Base-by-base conservation (phyloP, 2,888 invertebrate genomes). In the Silvanus unidentatus region DNA sequence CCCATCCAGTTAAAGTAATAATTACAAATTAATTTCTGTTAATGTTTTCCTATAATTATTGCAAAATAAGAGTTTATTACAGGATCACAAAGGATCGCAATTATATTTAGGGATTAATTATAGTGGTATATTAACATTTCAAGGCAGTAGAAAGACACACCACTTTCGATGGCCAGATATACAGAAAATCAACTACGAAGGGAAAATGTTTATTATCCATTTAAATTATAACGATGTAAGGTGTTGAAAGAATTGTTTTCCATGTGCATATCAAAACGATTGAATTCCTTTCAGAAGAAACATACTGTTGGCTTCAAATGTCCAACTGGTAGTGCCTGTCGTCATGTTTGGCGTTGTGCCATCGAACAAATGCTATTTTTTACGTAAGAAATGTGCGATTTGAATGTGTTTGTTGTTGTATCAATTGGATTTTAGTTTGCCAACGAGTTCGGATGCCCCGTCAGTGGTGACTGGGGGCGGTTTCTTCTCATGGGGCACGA, bases 341-440 rank as follows among this genome's bases (percentile, higher is more conserved):
- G 95, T 56, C 94, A 97, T 73, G 86, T 98, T 50, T 98, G 97
- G 97, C 84, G 91, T 67, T 95, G 95, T 75, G 94, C 96, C 39
- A 91, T 97, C 55, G 96, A 97, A 69, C 97, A 97, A 75, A 92
- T 96, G 85, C 77, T 96, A 56, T 98, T 98, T 76, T 98, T 95
- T 74, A 97, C 96, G 95, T 95, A 75, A 84, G 86, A 79, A 37
- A n/a, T n/a, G n/a, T n/a, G n/a, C n/a, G n/a, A n/a, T n/a, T n/a
- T n/a, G n/a, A n/a, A n/a, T n/a, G n/a, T n/a, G n/a, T n/a, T n/a
- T n/a, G n/a, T n/a, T n/a, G n/a, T n/a, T n/a, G n/a, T n/a, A n/a
- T n/a, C n/a, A n/a, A n/a, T n/a, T n/a, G n/a, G n/a, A 32, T 22
- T 22, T 9, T 73, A 93, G 93, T 50, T 79, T 93, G 68, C 84